Evolutionary conservation across 2,113 vertebrate genomes (phyloP).

Genomic region (Gnathonemus echidnorhynchus): DNA sequence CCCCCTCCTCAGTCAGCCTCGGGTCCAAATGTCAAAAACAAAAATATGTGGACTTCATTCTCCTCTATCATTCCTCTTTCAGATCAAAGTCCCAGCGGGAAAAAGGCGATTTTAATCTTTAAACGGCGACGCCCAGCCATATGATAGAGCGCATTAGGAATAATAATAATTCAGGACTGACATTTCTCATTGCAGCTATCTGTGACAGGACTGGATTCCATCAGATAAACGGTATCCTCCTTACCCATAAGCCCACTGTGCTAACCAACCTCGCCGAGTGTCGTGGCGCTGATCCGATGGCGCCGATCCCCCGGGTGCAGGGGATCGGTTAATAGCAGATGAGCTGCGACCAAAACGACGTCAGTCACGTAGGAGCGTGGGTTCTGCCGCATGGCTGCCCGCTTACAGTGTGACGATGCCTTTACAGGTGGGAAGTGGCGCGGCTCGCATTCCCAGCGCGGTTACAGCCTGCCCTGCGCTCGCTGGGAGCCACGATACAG

Average conservation of each 20-base stretch:
- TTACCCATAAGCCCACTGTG: conserved; percentile 8
- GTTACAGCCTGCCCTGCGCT: neutral
- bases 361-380: neutral
- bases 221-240: conserved; percentile 19
- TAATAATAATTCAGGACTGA: conserved; percentile 13
- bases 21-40: neutral
- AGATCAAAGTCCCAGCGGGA: neutral
- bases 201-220: conserved; percentile 7
- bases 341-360: neutral
- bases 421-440: neutral
- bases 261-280: neutral
- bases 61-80: neutral
- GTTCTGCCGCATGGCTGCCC: neutral
- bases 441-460: neutral
- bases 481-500: neutral
- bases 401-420: neutral
- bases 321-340: neutral
- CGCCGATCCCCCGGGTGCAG: neutral
- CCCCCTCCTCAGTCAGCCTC: neutral
- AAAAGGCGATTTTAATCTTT: conserved; percentile 15
- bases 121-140: neutral
- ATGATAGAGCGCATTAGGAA: neutral
- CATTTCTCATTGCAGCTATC: conserved; percentile 16
- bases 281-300: neutral
- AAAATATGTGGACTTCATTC: neutral